A percentile compares a stretch with the other conserved stretches of the same genome.
Conservation (phyloP, 2,797 vertebrate genomes). For the Alosa sapidissima region DNA sequence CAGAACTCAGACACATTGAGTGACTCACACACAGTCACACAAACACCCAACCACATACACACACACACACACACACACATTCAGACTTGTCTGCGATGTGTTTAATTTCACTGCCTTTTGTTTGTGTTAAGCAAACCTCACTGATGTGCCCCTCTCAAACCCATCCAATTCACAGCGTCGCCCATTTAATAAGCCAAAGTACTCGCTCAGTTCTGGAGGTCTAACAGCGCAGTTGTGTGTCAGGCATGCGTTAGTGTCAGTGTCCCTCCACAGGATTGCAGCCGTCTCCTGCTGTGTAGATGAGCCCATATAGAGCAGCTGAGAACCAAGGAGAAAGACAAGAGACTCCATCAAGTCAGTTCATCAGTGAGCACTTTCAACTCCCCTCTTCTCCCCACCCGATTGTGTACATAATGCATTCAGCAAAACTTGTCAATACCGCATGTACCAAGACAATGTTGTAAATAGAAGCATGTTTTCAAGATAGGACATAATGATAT, state of each 20-base stretch:
- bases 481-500: slow-evolving; percentile 72
- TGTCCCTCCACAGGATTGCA: neutral
- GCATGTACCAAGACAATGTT: slow-evolving; percentile 81
- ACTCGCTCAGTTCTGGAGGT: slow-evolving; percentile 40
- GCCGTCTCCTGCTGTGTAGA: too few species aligned
- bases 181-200: slow-evolving; percentile 57
- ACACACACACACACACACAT: neutral
- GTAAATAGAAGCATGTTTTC: slow-evolving; percentile 89
- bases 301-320: neutral
- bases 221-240: slow-evolving; percentile 13
- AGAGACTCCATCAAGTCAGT: slow-evolving; percentile 48
- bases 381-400: slow-evolving; percentile 46
- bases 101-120: slow-evolving; percentile 42
- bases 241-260: neutral
- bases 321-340: slow-evolving; percentile 44
- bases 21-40: neutral
- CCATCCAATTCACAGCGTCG: slow-evolving; percentile 39
- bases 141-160: slow-evolving; percentile 11
- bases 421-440: slow-evolving; percentile 71
- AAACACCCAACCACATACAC: neutral
- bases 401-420: slow-evolving; percentile 65
- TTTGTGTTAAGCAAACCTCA: slow-evolving; percentile 44
- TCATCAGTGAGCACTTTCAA: slow-evolving; percentile 59
- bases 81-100: slow-evolving; percentile 8
- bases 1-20: too few species aligned